Evolutionary conservation across 1,140 invertebrate species (phyloP), one percentile per base, ranked within the genome.

Genomic region (Papilio glaucus): DNA sequence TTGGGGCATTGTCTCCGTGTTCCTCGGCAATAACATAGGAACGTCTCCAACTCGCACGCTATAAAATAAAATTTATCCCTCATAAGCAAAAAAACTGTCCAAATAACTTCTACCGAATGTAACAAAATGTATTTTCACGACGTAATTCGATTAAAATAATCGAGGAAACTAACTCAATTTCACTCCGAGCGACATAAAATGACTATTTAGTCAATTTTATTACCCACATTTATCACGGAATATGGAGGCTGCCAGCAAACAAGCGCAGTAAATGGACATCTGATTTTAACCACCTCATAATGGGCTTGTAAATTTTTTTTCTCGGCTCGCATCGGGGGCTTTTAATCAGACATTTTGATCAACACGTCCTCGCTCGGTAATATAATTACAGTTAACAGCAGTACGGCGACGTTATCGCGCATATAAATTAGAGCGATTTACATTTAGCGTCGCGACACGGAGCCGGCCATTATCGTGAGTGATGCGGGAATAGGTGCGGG

Each of bases 341-440:
- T 88, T 87, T 90, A 91, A 92, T 91, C 89, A 86, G 87, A 82
- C 82, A 83, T 91, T 91, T 90, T 89, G 89, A 92, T 91, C 89
- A 92, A 89, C 88, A 91, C 86, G 89, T 91, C 90, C 89, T 92
- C 89, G 86, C 86, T 85, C 80, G 83, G 87, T 86, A 91, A 91
- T 92, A 91, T 91, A 91, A 92, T 92, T 92, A 92, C 90, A 89
- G 85, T 90, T 90, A 92, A 91, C 90, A 91, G 90, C 88, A 87
- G 86, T 85, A 85, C 85, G 85, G 80, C 83, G 89, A 91, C 88
- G 90, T 90, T 92, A 91, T 92, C 90, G 87, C 82, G 83, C 87
- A 88, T 91, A 90, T 91, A 92, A 92, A 92, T 92, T 92, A 91
- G 89, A 87, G 79, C 85, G 88, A 92, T 92, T 91, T 91, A 91